phyloP scores from a whole-genome alignment of 2,797 vertebrate species.

The Gambelia wislizenii region DNA sequence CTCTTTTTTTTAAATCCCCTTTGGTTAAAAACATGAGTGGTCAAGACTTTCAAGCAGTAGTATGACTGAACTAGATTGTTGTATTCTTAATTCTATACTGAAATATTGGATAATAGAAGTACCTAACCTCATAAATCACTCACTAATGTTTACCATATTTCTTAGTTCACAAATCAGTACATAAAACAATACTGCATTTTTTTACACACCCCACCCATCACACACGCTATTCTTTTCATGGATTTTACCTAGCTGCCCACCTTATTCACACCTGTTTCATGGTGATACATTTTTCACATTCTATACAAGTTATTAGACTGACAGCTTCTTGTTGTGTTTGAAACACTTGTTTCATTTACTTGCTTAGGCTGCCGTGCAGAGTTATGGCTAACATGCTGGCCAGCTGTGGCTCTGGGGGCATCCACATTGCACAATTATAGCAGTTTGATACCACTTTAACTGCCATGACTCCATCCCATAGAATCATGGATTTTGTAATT shows the following conservation, averaged over 20 bases:
- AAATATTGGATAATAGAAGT: background rate
- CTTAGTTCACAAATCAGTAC: background rate
- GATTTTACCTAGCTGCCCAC: background rate
- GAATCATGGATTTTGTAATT: too few species aligned
- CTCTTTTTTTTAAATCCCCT: constrained; percentile 56
- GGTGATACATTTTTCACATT: background rate
- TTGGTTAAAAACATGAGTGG: constrained; percentile 56
- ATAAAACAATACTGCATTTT: background rate
- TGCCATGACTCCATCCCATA: too few species aligned
- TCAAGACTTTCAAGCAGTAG: background rate
- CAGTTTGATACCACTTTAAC: too few species aligned
- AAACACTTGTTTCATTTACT: background rate
- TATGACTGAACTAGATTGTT: too few species aligned
- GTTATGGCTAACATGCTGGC: background rate
- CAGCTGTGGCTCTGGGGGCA: background rate
- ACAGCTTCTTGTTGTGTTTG: background rate
- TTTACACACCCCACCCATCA: background rate
- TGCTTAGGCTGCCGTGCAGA: background rate
- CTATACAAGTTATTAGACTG: background rate
- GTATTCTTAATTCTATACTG: background rate
- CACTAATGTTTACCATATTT: background rate
- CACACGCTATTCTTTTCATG: background rate
- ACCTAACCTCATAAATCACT: background rate
- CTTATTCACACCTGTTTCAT: background rate
- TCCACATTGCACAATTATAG: too few species aligned